Conservation (phyloP, 2,888 invertebrate genomes). For the Venusia cambrica region DNA sequence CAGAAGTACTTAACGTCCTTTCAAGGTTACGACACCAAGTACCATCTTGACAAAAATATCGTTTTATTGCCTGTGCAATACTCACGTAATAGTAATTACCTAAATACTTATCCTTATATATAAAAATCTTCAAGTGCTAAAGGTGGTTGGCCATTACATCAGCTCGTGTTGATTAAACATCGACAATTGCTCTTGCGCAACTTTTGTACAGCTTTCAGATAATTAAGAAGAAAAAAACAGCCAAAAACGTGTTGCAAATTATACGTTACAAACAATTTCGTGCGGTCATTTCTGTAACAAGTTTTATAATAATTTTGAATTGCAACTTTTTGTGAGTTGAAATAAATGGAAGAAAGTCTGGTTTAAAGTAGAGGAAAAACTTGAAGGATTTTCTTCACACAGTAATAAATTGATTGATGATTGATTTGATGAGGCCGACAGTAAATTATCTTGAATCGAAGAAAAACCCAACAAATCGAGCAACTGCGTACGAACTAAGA, state of each 20-base stretch:
- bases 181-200: slow-evolving; percentile 28
- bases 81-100: slow-evolving; percentile 14
- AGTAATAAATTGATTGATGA: slow-evolving; percentile 15
- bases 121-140: slow-evolving; percentile 14
- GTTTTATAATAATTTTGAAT: slow-evolving; percentile 13
- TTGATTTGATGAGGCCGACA: too few species aligned
- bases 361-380: slow-evolving; percentile 8
- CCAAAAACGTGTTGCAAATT: slow-evolving; percentile 20
- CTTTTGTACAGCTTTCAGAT: slow-evolving; percentile 20
- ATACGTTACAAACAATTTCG: slow-evolving; percentile 13
- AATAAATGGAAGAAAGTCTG: slow-evolving; percentile 13
- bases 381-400: slow-evolving; percentile 13
- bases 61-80: slow-evolving; percentile 15
- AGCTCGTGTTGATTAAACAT: slow-evolving; percentile 26
- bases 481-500: too few species aligned
- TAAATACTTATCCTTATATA: too few species aligned
- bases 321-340: slow-evolving; percentile 11
- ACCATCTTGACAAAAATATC: slow-evolving; percentile 15
- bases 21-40: slow-evolving; percentile 15
- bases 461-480: too few species aligned
- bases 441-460: too few species aligned
- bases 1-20: too few species aligned
- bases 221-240: slow-evolving; percentile 20
- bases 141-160: slow-evolving; percentile 29
- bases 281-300: slow-evolving; percentile 8